Evolutionary conservation across 23 tunicate genomes (phyloP).

Genomic region (Halocynthia roretzi): DNA sequence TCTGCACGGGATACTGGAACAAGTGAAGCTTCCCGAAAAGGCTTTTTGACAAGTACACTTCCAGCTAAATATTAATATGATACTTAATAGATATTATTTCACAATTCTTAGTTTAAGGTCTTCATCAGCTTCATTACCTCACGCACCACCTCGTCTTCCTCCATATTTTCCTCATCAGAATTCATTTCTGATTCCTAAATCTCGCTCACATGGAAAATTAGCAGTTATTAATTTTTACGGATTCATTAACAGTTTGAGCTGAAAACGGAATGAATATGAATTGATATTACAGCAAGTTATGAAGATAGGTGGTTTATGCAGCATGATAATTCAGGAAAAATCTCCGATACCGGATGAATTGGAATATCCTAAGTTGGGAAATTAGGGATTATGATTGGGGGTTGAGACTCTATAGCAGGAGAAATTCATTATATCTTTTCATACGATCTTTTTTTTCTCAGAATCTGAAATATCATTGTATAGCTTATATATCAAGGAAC

Average conservation of each 20-base stretch:
- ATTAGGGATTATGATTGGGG: no score
- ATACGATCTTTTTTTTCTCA: no score
- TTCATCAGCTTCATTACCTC: neutral
- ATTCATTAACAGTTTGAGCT: slow-evolving; percentile 1
- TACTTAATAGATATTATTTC: slow-evolving; percentile 16
- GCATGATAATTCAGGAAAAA: no score
- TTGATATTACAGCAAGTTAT: no score
- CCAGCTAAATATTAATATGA: slow-evolving; percentile 52
- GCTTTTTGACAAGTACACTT: slow-evolving; percentile 53
- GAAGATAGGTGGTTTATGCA: no score
- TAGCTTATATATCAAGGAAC: no score
- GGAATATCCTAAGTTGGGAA: no score
- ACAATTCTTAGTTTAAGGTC: no score
- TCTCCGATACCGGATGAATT: no score
- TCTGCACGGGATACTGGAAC: slow-evolving; percentile 55
- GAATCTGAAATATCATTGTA: no score
- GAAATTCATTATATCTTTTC: no score
- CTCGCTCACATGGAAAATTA: neutral
- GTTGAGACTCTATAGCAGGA: no score
- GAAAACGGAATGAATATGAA: neutral
- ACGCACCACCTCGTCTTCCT: neutral
- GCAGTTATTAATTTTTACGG: neutral
- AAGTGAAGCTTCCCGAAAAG: slow-evolving; percentile 31
- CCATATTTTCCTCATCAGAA: neutral
- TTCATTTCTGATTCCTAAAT: neutral